phyloP scores from a whole-genome alignment of 2,797 vertebrate genomes.

The Halcyon leucocephala region DNA sequence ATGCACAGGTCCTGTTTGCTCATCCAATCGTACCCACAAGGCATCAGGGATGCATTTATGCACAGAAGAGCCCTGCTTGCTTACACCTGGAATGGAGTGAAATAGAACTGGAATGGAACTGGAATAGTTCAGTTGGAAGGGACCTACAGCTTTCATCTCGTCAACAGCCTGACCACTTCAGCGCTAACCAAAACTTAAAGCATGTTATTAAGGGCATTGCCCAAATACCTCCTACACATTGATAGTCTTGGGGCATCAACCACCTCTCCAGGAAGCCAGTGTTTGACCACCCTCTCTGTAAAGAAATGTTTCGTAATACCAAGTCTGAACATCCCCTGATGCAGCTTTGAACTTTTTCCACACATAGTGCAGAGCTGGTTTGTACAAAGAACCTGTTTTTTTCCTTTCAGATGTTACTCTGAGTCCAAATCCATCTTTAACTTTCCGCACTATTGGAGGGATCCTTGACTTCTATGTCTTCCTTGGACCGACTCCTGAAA shows the following conservation, averaged over 20 bases:
- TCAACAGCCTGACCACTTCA: neutral
- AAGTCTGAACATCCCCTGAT: neutral
- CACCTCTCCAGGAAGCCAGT: neutral
- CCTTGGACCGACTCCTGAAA: conserved; percentile 47
- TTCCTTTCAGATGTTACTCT: conserved; percentile 50
- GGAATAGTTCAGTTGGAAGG: neutral
- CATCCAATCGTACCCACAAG: fast-evolving
- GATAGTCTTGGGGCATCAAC: fast-evolving
- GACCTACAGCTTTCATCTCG: fast-evolving
- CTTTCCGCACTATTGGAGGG: conserved; percentile 62
- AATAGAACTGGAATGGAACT: neutral
- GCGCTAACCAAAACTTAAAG: neutral
- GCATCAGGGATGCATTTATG: fast-evolving
- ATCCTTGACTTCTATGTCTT: conserved; percentile 65
- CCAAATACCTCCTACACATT: neutral
- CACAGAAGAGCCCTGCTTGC: fast-evolving
- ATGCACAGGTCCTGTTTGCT: neutral
- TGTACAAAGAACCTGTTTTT: neutral
- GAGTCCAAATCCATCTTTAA: conserved; percentile 59
- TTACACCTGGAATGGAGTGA: neutral
- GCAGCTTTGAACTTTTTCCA: neutral
- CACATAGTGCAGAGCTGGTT: neutral
- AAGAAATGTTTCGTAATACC: neutral
- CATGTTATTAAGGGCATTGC: neutral
- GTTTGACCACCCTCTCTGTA: neutral